A percentile compares a stretch with the other conserved stretches of the same genome.
phyloP scores from a whole-genome alignment of 23 tunicate genomes.

The Halocynthia roretzi region DNA sequence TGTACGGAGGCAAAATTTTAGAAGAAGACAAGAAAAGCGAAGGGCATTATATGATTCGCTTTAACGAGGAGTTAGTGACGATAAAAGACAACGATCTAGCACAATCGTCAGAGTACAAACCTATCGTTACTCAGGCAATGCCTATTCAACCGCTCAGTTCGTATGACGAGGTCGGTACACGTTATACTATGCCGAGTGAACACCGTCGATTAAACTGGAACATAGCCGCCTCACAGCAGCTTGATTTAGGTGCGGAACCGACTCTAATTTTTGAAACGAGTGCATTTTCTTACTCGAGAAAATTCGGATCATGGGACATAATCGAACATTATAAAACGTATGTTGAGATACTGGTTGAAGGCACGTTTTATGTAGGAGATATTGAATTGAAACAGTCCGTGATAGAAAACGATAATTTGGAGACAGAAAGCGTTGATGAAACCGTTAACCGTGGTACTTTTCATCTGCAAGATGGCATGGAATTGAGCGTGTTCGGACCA shows the following conservation, averaged over 20 bases:
- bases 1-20: constrained; percentile 3
- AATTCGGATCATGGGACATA: constrained; percentile 86
- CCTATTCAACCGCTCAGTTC: constrained; percentile 50
- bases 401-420: background rate
- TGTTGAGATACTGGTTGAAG: constrained; percentile 63
- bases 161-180: constrained; percentile 30
- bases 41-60: constrained; percentile 25
- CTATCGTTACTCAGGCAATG: constrained; percentile 2
- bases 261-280: constrained; percentile 30
- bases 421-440: background rate
- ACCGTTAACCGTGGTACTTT: constrained; percentile 11
- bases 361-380: constrained; percentile 52
- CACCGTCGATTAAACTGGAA: constrained; percentile 36
- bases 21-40: background rate
- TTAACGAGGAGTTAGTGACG: constrained; percentile 42
- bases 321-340: constrained; percentile 70
- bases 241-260: constrained; percentile 52
- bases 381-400: background rate
- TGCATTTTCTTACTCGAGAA: constrained; percentile 41
- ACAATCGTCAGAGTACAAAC: background rate
- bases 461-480: constrained; percentile 58
- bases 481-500: constrained; percentile 59
- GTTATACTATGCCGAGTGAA: constrained; percentile 44
- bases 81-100: background rate
- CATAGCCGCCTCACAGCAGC: constrained; percentile 19